Percentiles rank a stretch among this genome's conserved stretches.
Evolutionary conservation across 1,140 invertebrate species (phyloP).

Genomic region (Macrobrachium nipponense): DNA sequence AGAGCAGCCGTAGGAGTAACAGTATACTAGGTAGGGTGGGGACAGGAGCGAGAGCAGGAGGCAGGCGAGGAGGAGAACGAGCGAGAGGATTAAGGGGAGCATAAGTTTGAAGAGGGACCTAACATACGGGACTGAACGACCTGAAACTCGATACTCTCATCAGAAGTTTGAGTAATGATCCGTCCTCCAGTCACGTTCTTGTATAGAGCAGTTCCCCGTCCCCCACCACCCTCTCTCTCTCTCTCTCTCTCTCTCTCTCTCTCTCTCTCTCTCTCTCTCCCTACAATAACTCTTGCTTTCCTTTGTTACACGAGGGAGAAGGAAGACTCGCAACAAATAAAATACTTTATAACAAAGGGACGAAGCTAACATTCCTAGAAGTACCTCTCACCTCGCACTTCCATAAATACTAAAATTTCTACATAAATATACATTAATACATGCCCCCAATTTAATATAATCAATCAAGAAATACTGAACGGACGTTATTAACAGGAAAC

Average conservation of each 20-base stretch:
- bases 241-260: conserved; percentile 26
- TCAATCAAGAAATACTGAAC: too few relatives aligned
- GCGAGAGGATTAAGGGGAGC: not conserved
- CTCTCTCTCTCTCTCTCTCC: not conserved
- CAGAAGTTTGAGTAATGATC: too few relatives aligned
- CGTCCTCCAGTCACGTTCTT: too few relatives aligned
- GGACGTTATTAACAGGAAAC: too few relatives aligned
- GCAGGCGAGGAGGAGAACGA: not conserved
- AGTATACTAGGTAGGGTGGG: not conserved
- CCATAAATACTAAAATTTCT: conserved; percentile 13
- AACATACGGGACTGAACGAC: too few relatives aligned
- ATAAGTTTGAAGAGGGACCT: not conserved
- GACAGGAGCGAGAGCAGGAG: not conserved
- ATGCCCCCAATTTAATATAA: conserved; percentile 23
- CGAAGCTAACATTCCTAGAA: not conserved
- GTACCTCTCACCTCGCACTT: not conserved
- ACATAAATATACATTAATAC: conserved; percentile 32
- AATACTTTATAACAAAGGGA: not conserved
- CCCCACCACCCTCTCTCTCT: too few relatives aligned
- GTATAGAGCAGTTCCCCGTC: too few relatives aligned
- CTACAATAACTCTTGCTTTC: too few relatives aligned
- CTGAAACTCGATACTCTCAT: too few relatives aligned
- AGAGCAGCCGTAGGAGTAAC: not conserved
- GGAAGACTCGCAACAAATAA: not conserved
- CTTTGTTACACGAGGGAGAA: not conserved